A percentile compares a stretch with the other conserved stretches of the same genome.
phyloP scores from a whole-genome alignment of 1,140 invertebrate genomes.

The Drosophila repletoides region DNA sequence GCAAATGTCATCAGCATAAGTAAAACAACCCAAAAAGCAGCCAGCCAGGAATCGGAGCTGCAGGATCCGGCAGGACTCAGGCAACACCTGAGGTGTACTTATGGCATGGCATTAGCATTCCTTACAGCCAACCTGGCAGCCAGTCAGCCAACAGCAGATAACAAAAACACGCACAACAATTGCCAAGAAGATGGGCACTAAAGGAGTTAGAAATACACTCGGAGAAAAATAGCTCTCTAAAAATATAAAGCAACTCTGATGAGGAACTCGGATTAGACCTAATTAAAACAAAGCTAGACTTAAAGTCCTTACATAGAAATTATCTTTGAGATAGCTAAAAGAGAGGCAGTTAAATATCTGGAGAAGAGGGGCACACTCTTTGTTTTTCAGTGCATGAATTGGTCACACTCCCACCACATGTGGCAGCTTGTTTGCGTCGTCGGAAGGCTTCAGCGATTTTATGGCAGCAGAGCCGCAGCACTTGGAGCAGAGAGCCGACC shows the following conservation, averaged over 20 bases:
- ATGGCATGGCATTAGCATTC: conserved; percentile 75
- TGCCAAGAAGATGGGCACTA: conserved; percentile 21
- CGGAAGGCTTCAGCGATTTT: conserved; percentile 75
- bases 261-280: too few relatives aligned
- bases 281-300: too few relatives aligned
- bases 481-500: conserved; percentile 47
- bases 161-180: conserved; percentile 78
- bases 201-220: too few relatives aligned
- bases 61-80: conserved; percentile 4
- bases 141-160: conserved; percentile 43
- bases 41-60: background rate
- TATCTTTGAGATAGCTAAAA: too few relatives aligned
- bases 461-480: too few relatives aligned
- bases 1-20: conserved; percentile 65
- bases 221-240: too few relatives aligned
- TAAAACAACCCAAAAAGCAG: conserved; percentile 7
- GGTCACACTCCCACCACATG: conserved; percentile 16
- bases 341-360: too few relatives aligned
- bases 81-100: conserved; percentile 76
- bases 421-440: conserved; percentile 57
- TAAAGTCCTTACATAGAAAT: too few relatives aligned
- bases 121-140: conserved; percentile 62
- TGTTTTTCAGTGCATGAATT: too few relatives aligned
- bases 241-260: too few relatives aligned
- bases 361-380: too few relatives aligned